A percentile compares a stretch with the other conserved stretches of the same genome.
These are phyloP conservation scores for Conus betulinus DNA, from an alignment of 1,140 invertebrate species.

Conservation along the genomic window DNA sequence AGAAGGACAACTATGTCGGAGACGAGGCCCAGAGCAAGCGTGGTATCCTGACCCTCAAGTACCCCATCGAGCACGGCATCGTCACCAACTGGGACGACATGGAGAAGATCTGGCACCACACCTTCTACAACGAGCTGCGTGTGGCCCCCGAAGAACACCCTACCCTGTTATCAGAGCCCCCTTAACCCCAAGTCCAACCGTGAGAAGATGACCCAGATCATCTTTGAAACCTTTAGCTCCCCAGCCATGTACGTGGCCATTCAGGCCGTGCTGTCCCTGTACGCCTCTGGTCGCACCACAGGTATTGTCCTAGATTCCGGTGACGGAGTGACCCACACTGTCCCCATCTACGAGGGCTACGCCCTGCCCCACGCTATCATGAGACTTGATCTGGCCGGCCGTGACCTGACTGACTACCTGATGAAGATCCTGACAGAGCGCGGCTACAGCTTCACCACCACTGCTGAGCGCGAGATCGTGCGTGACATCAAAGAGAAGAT, in stretches of 20 bases:
- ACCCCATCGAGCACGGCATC: not conserved
- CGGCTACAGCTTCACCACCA: not conserved
- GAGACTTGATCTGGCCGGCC: not conserved
- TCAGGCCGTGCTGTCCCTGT: not conserved
- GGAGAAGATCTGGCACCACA: slow-evolving; percentile 93
- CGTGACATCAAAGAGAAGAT: slow-evolving; percentile 87
- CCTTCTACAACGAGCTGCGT: slow-evolving; percentile 88
- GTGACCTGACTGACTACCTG: not conserved
- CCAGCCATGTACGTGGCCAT: not conserved
- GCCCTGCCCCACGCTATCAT: not conserved
- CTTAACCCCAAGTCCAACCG: slow-evolving; percentile 52
- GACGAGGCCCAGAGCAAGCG: not conserved
- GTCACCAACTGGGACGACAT: slow-evolving; percentile 80
- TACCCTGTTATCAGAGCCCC: slow-evolving; percentile 74
- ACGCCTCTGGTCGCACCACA: not conserved
- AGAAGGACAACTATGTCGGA: slow-evolving; percentile 60
- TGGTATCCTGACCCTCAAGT: not conserved
- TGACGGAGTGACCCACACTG: not conserved
- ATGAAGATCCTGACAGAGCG: not conserved
- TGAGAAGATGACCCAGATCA: slow-evolving; percentile 13
- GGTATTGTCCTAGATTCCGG: not conserved
- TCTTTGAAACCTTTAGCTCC: not conserved
- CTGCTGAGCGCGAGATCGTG: slow-evolving; percentile 90
- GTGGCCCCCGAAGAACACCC: slow-evolving; percentile 84
- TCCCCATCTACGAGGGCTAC: not conserved